Base-by-base conservation (phyloP, 2,888 invertebrate species). In the Hypomecis punctinalis region DNA sequence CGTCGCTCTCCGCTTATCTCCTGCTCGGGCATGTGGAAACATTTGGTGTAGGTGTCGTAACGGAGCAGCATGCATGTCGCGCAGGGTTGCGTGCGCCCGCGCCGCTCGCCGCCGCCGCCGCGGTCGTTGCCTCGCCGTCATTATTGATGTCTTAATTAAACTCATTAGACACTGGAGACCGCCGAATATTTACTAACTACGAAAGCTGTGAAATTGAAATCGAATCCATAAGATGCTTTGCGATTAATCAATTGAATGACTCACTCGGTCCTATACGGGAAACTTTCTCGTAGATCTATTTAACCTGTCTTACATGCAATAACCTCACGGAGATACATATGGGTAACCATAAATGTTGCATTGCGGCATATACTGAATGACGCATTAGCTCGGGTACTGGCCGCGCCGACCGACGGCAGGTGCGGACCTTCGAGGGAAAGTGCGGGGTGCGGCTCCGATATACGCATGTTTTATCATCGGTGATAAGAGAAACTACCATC, bases 31-130 rank as follows among this genome's bases (percentile, higher is more conserved):
- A 92, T 91, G 93, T 91, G 91, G 91, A 92, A 93, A 90, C 90
- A 91, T 91, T 92, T 86, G 91, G 91, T 90, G 92, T 92, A 90
- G 91, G 90, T 92, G 91, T 92, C 91, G 92, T 88, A 92, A 93
- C 91, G 86, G 85, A 88, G 89, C 88, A 86, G 85, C 90, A 87
- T 84, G 90, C 91, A 89, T 84, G 90, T 90, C 90, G 82, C 81
- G 82, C 80, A 82, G 87, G 85, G 84, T 84, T 86, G 88, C 88
- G 85, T 85, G 88, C 80, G 86, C 77, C 85, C 84, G 87, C 87
- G 81, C 84, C 84, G 86, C 86, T 83, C 79, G 84, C 77, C 82
- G 82, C 10, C 68, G 85, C 84, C 11, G 37, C 84, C 75, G 77
- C 84, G 89, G 86, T 84, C 88, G 82, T 83, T 86, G 88, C 82